Conservation (phyloP, 1,140 invertebrate species). For the Drosophila gunungcola region DNA sequence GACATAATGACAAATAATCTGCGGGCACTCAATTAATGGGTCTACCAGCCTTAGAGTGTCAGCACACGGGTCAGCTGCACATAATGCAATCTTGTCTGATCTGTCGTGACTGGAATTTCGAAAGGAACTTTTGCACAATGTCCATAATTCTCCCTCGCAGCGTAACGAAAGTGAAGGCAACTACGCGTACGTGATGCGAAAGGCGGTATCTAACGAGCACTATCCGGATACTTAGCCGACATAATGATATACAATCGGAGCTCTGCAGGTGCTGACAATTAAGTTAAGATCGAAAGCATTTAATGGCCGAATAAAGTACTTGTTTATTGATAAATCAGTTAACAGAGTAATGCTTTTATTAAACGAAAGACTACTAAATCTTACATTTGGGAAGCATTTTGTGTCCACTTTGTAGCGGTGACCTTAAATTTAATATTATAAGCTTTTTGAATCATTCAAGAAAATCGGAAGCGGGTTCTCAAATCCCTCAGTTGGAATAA, state of each 20-base stretch:
- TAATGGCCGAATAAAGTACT: background rate
- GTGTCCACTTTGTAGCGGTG: background rate
- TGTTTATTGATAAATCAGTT: too few relatives aligned
- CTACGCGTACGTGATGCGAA: slow-evolving; percentile 29
- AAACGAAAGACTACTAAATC: background rate
- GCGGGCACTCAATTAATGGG: slow-evolving; percentile 41
- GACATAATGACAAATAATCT: slow-evolving; percentile 64
- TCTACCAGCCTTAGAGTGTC: slow-evolving; percentile 9
- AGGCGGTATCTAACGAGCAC: slow-evolving; percentile 8
- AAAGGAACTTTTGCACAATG: slow-evolving; percentile 26
- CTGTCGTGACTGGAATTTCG: slow-evolving; percentile 56
- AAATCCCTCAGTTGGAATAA: background rate
- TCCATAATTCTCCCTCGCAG: slow-evolving; percentile 42
- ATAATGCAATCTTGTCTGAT: slow-evolving; percentile 24
- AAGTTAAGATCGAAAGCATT: slow-evolving; percentile 13
- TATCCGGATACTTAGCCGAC: slow-evolving; percentile 8
- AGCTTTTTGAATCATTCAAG: background rate
- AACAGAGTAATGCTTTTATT: background rate
- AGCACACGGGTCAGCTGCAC: slow-evolving; percentile 14
- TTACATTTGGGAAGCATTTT: background rate
- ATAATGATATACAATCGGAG: slow-evolving; percentile 1
- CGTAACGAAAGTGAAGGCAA: slow-evolving; percentile 57
- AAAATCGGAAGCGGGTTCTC: background rate
- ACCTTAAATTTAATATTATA: background rate
- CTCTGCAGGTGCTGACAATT: slow-evolving; percentile 9